phyloP scores from a whole-genome alignment of 2,888 invertebrate species.

The Folsomia manolachei region DNA sequence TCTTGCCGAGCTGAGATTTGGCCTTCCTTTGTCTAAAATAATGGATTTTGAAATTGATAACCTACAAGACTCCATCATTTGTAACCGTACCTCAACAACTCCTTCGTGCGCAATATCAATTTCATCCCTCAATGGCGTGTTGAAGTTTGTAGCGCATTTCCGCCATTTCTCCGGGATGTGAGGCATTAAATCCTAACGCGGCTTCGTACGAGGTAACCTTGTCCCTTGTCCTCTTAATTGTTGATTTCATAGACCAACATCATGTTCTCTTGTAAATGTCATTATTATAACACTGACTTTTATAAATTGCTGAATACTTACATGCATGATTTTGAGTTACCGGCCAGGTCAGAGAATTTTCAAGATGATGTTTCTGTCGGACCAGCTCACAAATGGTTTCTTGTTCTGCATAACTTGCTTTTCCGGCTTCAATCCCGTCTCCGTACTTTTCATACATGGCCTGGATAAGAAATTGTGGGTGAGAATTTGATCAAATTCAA shows the following conservation, averaged over 20 bases:
- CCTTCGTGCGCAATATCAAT: conserved; percentile 45
- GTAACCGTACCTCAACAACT: conserved; percentile 36
- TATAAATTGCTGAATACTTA: conserved; percentile 52
- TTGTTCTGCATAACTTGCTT: conserved; percentile 46
- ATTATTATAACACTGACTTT: no score
- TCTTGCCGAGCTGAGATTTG: conserved; percentile 57
- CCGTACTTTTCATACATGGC: conserved; percentile 48
- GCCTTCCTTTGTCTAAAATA: conserved; percentile 55
- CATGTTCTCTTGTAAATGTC: conserved; percentile 69
- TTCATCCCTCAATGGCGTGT: conserved; percentile 47
- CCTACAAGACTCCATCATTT: no score
- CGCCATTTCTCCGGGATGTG: conserved; percentile 43
- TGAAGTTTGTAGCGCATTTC: conserved; percentile 46
- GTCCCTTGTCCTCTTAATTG: conserved; percentile 63
- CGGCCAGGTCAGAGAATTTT: conserved; percentile 64
- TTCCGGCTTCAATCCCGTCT: conserved; percentile 40
- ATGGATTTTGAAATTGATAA: no score
- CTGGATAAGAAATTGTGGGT: conserved; percentile 23
- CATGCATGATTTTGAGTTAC: conserved; percentile 66
- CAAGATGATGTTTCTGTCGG: conserved; percentile 78
- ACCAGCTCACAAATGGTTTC: conserved; percentile 58
- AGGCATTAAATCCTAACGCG: conserved; percentile 62
- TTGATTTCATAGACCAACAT: conserved; percentile 74
- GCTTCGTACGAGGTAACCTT: conserved; percentile 70
- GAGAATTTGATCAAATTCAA: neutral